Evolutionary conservation across 2,888 invertebrate genomes (phyloP), one percentile per base, ranked within the genome.

Genomic region (Cheilosia grossa): DNA sequence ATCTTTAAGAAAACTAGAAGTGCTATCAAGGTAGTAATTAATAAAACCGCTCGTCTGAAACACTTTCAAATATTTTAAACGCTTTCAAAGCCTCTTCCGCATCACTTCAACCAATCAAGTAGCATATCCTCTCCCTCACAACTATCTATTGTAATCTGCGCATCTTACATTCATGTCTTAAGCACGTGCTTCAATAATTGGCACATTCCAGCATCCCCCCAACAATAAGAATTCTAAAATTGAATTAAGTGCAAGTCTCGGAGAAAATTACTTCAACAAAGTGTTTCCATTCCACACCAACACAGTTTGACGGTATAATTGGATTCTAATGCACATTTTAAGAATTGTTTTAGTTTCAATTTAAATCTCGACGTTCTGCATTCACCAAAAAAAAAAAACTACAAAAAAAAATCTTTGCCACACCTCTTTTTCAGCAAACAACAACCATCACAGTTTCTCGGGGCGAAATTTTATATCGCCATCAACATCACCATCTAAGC

Each of bases 381-480:
- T 51, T 47, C 27, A 37, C 47, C 15, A 0, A n/a, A n/a, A n/a
- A 42, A 27, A 27, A 27, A 24, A 0, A 24, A 24, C 3, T 5
- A 27, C 5, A 6, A 27, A 27, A 6, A n/a, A n/a, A 51, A 47
- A 66, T 40, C 17, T 10, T 10, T 17, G 64, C 59, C 74, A 81
- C 82, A 49, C 72, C 72, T 51, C 49, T 19, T 72, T 61, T 61
- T 37, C 37, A 15, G n/a, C 21, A 44, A 53, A 51, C 24, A 19
- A 78, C 24, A 30, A 19, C n/a, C 13, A 40, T 5, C 9, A 24
- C 21, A 3, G 10, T 9, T 61, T 61, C 24, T 13, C 33, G 42
- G 40, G 61, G 44, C 69, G 69, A 78, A 70, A 78, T 53, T 70
- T 64, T 30, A 64, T 47, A 70, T 61, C 59, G 13, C 19, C 21